Base-by-base conservation (phyloP, 1,140 invertebrate genomes). In the Eurosta solidaginis region DNA sequence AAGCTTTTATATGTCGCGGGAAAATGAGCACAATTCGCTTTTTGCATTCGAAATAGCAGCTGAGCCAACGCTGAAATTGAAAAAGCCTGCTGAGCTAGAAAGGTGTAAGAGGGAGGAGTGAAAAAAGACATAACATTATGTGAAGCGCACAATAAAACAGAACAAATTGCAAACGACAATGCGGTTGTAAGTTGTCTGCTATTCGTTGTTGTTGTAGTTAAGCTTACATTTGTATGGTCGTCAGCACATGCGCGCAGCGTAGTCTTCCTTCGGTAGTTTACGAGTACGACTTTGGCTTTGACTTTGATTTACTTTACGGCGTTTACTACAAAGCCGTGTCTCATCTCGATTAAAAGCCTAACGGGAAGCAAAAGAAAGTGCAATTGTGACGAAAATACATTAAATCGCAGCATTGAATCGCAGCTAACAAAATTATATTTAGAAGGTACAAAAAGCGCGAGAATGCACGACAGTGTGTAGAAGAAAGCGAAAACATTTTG, bases 401-500 rank as follows among this genome's bases (percentile, higher is more conserved):
- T 20, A 22, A 40, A 29, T 33, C 9, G 27, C 33, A 9, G 1
- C 36, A 3, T 12, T 14, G 45, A 17, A n/a, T 20, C 27, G 17
- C 6, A 63, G 33, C 29, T n/a, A n/a, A n/a, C n/a, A n/a, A n/a
- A n/a, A n/a, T n/a, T n/a, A n/a, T n/a, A n/a, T n/a, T n/a, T n/a
- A 36, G 33, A 68, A 68, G 59, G 17, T 22, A 22, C 17, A 9
- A 68, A 33, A 68, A 22, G 59, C 40, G 59, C 36, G 59, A 20
- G 59, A 36, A 22, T 29, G 33, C n/a, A 42, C 36, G 59, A 5
- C 36, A 68, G 40, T 40, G 59, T 14, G 59, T 40, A 36, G 59
- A 68, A 68, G 59, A 68, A 68, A 68, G 59, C 59, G 59, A 68
- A 68, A 68, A 68, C n/a, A n/a, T n/a, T 68, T 68, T 68, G 59